Base-by-base conservation (phyloP, 1,140 invertebrate genomes). In the Mactra quadrangularis region DNA sequence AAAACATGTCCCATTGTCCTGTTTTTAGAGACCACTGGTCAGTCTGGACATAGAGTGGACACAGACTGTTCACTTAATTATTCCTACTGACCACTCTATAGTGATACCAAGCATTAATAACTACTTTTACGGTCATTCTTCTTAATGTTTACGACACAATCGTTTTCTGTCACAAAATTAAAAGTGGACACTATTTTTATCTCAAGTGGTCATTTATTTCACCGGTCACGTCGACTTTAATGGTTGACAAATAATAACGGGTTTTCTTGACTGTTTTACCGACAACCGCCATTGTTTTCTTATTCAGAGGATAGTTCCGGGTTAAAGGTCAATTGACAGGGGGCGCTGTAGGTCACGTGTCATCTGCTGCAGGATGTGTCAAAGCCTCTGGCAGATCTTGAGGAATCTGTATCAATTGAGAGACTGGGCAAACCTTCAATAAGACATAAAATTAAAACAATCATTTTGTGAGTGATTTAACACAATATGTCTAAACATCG, bases 171-270 rank as follows among this genome's bases (percentile, higher is more conserved):
- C 47, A 45, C 33, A 35, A 81, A 64, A 60, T 81, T 81, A 71
- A 60, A 52, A 59, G 52, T 68, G 35, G 55, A 81, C 35, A 55
- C 38, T n/a, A 60, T 70, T 71, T 71, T 71, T 57, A 53, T 25
- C 31, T 60, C 53, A 60, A 81, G 62, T 81, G 64, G 64, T 71
- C 77, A 81, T 81, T 78, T 71, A 68, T 60, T 68, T 41, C 59
- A 70, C 60, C 53, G 64, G 53, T 68, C 66, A 81, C 47, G 35
- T 19, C 47, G 60, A 71, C 64, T 81, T 41, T 53, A 19, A 27
- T 25, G 38, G 50, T 71, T 81, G 77, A 71, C 77, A 81, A 81
- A 81, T 81, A 68, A 81, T 81, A 81, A 81, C 77, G 77, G 77
- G 77, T 81, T 81, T 60, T 35, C 45, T 71, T 47, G 62, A 55